Base-by-base conservation (phyloP, 1,140 invertebrate species). In the Drosophila kepulauana region DNA sequence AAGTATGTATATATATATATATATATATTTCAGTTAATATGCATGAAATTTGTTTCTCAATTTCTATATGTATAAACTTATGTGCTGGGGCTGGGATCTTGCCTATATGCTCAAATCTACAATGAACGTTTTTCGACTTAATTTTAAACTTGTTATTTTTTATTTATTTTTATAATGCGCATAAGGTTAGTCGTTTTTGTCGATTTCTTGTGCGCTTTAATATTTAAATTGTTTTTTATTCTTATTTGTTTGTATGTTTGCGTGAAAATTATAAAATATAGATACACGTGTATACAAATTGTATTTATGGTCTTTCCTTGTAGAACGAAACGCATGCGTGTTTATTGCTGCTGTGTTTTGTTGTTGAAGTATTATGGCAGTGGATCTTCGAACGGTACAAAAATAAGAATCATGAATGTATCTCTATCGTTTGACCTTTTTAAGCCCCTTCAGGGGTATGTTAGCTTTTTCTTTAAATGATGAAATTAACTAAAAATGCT, bases 21-120 rank as follows among this genome's bases (percentile, higher is more conserved):
- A 20, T 28, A 46, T 46, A 69, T 30, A 10, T 67, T 52, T 67
- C 68, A 66, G 59, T 79, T 86, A 82, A 62, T 87, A 82, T 77
- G 79, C 69, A 66, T 88, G 59, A 69, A 54, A 54, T 54, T 65
- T 74, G 58, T 66, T 66, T 64, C 35, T 71, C 13, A 75, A 64
- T 65, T 75, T 80, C 57, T 87, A 81, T 88, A 70, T 84, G 74
- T 87, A 88, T 88, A 84, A 88, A 87, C 82, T 84, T 87, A 87
- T 87, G 84, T 88, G 84, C 84, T 84, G 84, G 84, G 52, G 30
- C 48, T 51, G 49, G 66, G 71, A 52, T 56, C 64, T 67, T 71
- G 73, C 46, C 61, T 68, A 79, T 87, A 87, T 87, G 79, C 73
- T 82, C 67, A 89, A 88, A 89, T 88, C 84, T 88, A 88, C 84